Evolutionary conservation across 2,113 vertebrate genomes (phyloP).

Genomic region (Otolemur garnettii): DNA sequence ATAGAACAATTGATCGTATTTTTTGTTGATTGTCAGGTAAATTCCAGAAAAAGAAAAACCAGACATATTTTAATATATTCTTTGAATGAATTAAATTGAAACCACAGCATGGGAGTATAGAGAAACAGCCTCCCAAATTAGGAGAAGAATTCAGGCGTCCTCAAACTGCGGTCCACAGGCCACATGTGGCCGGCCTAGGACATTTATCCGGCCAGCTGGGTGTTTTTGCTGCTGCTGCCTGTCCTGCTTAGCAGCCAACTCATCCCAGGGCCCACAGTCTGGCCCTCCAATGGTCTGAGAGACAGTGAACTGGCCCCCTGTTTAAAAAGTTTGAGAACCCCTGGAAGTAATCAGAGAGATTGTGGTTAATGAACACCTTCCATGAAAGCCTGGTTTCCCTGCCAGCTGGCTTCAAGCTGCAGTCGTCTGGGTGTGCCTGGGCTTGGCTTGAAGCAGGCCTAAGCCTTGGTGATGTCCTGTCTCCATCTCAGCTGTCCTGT

Average conservation of each 20-base stretch:
- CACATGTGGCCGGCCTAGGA: too few relatives aligned
- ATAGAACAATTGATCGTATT: background rate
- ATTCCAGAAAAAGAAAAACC: background rate
- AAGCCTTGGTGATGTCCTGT: too few relatives aligned
- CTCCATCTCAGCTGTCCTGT: background rate
- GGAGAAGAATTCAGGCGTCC: background rate
- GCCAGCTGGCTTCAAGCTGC: background rate
- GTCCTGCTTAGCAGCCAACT: too few relatives aligned
- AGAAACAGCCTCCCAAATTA: background rate
- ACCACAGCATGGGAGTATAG: background rate
- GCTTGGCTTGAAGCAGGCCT: background rate
- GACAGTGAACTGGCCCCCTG: too few relatives aligned
- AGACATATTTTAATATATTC: background rate
- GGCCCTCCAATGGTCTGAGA: too few relatives aligned
- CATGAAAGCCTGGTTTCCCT: background rate
- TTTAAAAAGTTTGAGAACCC: too few relatives aligned
- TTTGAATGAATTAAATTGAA: background rate
- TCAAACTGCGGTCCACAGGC: too few relatives aligned
- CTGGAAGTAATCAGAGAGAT: background rate
- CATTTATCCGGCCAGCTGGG: too few relatives aligned
- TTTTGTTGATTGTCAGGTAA: background rate
- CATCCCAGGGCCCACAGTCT: too few relatives aligned
- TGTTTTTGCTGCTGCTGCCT: too few relatives aligned
- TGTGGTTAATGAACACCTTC: background rate
- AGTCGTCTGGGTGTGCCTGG: background rate